Evolutionary conservation across 2,797 vertebrate species (phyloP).

Genomic region (Sebastes reedi): DNA sequence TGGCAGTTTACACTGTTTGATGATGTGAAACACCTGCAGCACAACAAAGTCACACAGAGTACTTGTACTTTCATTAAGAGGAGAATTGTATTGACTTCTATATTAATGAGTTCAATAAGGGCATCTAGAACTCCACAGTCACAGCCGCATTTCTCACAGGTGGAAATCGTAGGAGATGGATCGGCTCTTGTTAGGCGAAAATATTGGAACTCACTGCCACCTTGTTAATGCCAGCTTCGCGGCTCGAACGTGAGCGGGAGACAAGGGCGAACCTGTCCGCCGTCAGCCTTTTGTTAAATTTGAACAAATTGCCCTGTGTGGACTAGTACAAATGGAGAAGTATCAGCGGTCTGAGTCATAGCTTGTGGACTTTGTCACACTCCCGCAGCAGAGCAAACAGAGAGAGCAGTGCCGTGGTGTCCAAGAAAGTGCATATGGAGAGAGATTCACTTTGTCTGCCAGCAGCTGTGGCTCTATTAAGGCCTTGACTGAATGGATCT

Average conservation of each 20-base stretch:
- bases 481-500: conserved; percentile 70
- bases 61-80: neutral
- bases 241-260: neutral
- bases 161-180: conserved; percentile 10
- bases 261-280: conserved; percentile 3
- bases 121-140: neutral
- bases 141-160: conserved; percentile 3
- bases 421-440: conserved; percentile 78
- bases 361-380: conserved; percentile 49
- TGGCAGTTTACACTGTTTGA: neutral
- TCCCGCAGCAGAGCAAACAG: conserved; percentile 56
- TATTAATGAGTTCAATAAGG: conserved; percentile 20
- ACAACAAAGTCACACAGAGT: neutral
- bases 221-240: conserved; percentile 17
- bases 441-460: conserved; percentile 81
- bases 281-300: conserved; percentile 32
- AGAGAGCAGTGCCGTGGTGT: conserved; percentile 52
- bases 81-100: neutral
- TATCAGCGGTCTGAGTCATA: conserved; percentile 37
- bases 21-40: neutral
- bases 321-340: conserved; percentile 13
- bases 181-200: conserved; percentile 8
- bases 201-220: conserved; percentile 1
- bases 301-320: conserved; percentile 42
- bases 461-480: conserved; percentile 83